Evolutionary conservation across 1,140 invertebrate genomes (phyloP).

Genomic region (Neuroterus valhalla): DNA sequence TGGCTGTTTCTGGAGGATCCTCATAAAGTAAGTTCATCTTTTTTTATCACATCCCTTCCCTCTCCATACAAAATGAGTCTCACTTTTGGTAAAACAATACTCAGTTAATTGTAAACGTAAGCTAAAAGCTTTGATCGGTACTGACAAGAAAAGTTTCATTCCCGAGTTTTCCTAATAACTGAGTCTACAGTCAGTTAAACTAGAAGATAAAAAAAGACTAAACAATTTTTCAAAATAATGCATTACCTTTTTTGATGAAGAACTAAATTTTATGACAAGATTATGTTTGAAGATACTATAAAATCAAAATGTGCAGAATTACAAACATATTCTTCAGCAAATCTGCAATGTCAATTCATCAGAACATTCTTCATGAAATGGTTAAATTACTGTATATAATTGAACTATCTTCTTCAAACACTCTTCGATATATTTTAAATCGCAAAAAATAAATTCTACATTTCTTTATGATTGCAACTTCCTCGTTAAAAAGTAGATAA

Average conservation of each 20-base stretch:
- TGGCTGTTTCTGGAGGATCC: conserved; percentile 91
- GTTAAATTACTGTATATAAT: background rate
- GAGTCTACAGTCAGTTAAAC: background rate
- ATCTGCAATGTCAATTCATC: no score
- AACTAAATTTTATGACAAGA: no score
- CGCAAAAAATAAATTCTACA: background rate
- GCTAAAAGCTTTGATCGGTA: background rate
- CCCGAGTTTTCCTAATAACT: background rate
- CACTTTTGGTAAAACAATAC: background rate
- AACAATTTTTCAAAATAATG: no score
- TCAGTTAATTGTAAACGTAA: background rate
- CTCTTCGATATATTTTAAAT: background rate
- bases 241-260: background rate
- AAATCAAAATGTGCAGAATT: no score
- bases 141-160: background rate
- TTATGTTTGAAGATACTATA: no score
- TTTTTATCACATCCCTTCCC: background rate
- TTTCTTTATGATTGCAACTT: background rate
- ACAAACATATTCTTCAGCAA: no score
- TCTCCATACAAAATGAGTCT: background rate
- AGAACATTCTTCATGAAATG: background rate
- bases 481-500: background rate
- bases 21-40: conserved; percentile 83
- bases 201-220: no score
- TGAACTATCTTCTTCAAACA: background rate